Percentiles rank a stretch among this genome's conserved stretches.
These are phyloP conservation scores for Melanostigma gelatinosum DNA, from an alignment of 2,113 vertebrate species.

Conservation along the genomic window DNA sequence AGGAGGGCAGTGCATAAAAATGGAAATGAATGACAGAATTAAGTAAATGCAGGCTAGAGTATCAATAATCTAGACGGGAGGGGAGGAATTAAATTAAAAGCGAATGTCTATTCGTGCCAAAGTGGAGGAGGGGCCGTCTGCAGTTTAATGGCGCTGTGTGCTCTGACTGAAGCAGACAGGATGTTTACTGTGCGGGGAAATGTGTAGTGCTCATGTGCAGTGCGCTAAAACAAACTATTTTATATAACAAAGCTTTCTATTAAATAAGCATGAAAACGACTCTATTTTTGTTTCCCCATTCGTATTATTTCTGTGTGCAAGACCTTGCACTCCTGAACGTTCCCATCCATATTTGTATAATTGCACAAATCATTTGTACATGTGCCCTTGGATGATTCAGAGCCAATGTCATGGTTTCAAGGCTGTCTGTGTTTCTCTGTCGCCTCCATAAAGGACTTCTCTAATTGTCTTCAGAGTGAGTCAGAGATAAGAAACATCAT, in stretches of 20 bases:
- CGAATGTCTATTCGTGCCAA: conserved; percentile 56
- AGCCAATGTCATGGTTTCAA: conserved; percentile 56
- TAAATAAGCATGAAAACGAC: not conserved
- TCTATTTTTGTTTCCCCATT: conserved; percentile 2
- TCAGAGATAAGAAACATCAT: conserved; percentile 72
- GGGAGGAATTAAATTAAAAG: conserved; percentile 64
- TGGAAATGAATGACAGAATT: conserved; percentile 72
- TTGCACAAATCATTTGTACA: conserved; percentile 27
- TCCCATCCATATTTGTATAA: conserved; percentile 42
- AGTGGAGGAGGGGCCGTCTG: conserved; percentile 47
- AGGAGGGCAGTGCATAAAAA: conserved; percentile 63
- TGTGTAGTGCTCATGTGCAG: not conserved
- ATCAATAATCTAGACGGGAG: conserved; percentile 61
- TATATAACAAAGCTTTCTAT: not conserved
- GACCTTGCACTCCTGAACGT: conserved; percentile 39
- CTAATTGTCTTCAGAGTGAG: conserved; percentile 70
- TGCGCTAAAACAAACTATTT: not conserved
- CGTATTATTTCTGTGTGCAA: not conserved
- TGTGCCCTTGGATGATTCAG: conserved; percentile 66
- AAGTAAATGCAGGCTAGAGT: conserved; percentile 58
- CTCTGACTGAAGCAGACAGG: conserved; percentile 26
- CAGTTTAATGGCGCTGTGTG: conserved; percentile 35
- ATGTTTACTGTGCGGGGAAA: conserved; percentile 21
- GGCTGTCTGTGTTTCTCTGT: conserved; percentile 30
- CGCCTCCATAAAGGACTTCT: conserved; percentile 59